Evolutionary conservation across 2,888 invertebrate species (phyloP).

Genomic region (Synergus itoensis): DNA sequence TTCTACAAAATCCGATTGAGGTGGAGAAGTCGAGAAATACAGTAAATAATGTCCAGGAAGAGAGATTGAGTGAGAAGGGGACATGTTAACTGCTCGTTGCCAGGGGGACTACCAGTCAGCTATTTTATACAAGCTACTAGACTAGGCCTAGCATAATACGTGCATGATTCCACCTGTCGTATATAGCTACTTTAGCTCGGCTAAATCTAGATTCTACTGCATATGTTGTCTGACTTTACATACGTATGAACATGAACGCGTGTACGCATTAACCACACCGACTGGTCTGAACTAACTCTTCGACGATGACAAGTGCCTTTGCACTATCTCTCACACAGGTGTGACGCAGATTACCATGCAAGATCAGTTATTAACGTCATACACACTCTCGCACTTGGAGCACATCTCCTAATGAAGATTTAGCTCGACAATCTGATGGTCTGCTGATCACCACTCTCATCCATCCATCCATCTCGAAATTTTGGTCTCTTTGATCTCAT

Average conservation of each 20-base stretch:
- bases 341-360: slow-evolving; percentile 10
- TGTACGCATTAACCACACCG: neutral
- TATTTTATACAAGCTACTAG: neutral
- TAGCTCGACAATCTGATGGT: slow-evolving; percentile 21
- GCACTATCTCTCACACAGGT: slow-evolving; percentile 23
- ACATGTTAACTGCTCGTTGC: neutral
- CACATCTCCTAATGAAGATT: slow-evolving; percentile 28
- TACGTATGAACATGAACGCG: neutral
- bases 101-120: neutral
- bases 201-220: slow-evolving; percentile 25
- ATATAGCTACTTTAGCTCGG: neutral
- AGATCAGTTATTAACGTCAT: slow-evolving; percentile 36
- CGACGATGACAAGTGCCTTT: slow-evolving; percentile 30
- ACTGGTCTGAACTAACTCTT: slow-evolving; percentile 23
- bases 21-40: neutral
- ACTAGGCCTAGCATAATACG: neutral
- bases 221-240: neutral
- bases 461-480: neutral
- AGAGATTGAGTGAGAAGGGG: neutral
- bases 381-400: slow-evolving; percentile 1
- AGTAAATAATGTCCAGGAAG: neutral
- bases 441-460: neutral
- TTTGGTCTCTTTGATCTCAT: neutral
- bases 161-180: neutral
- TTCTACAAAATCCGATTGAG: neutral